Conservation (phyloP, 2,113 vertebrate species). For the Silurus asotus region DNA sequence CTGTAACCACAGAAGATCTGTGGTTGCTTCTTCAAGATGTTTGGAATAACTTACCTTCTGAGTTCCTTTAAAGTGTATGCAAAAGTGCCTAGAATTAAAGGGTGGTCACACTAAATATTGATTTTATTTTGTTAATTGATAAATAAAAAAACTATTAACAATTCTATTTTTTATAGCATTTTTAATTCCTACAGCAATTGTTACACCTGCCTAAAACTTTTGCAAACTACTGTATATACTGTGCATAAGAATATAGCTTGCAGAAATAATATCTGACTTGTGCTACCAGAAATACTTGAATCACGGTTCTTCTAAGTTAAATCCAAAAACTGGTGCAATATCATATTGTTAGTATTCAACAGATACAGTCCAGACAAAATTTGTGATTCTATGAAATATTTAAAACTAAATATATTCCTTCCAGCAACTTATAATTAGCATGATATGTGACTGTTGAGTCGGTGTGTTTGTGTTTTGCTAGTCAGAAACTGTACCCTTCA, state of each 20-base stretch:
- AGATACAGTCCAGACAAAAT: not conserved
- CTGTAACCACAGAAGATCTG: no score
- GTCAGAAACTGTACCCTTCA: not conserved
- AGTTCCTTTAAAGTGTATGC: no score
- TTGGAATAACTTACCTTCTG: no score
- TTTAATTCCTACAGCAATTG: no score
- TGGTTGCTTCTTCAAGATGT: no score
- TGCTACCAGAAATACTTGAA: not conserved
- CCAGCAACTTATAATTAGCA: not conserved
- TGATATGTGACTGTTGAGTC: not conserved
- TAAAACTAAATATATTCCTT: constrained; percentile 2
- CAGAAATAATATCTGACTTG: not conserved
- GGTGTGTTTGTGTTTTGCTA: not conserved
- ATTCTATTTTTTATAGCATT: no score
- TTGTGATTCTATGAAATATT: not conserved
- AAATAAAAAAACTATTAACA: no score
- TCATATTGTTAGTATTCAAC: not conserved
- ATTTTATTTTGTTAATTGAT: no score
- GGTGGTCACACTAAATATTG: no score
- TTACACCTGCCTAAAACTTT: no score
- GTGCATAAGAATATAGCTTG: not conserved
- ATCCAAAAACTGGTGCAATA: not conserved
- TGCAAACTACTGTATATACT: no score
- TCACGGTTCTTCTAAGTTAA: not conserved
- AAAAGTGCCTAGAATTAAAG: no score